Percentiles rank a stretch among this genome's conserved stretches.
Conservation (phyloP, 1,140 invertebrate genomes). For the Drosophila ohnishii region DNA sequence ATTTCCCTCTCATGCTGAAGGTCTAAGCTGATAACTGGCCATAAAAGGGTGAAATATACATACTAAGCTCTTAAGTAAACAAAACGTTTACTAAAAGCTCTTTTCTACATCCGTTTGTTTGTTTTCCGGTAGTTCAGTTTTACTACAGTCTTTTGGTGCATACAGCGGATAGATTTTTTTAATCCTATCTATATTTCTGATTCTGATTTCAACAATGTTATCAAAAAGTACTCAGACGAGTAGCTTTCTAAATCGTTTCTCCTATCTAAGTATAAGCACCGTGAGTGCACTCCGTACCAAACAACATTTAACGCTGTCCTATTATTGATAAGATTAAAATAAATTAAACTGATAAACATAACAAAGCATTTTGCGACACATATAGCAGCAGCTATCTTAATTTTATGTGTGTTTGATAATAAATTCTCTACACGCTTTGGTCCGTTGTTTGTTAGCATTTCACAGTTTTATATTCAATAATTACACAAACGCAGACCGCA, state of each 20-base stretch:
- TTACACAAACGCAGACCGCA: constrained; percentile 18
- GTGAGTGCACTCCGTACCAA: constrained; percentile 6
- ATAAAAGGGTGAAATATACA: too few relatives aligned
- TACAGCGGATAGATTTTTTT: too few relatives aligned
- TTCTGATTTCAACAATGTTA: background rate
- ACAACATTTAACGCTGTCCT: constrained; percentile 24
- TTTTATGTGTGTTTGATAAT: background rate
- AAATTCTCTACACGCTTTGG: background rate
- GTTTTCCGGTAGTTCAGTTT: too few relatives aligned
- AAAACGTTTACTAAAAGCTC: too few relatives aligned
- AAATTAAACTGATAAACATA: constrained; percentile 19
- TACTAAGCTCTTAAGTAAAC: too few relatives aligned
- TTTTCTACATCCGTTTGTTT: too few relatives aligned
- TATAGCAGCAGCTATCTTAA: background rate
- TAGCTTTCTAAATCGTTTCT: constrained; percentile 1
- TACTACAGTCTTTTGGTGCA: too few relatives aligned
- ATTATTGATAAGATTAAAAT: constrained; percentile 34
- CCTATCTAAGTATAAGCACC: constrained; percentile 2
- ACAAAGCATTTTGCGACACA: background rate
- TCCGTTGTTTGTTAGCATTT: background rate
- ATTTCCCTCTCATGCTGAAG: too few relatives aligned
- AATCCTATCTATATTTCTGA: too few relatives aligned
- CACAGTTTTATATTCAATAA: constrained; percentile 4
- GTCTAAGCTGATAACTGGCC: too few relatives aligned
- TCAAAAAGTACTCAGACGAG: background rate